phyloP scores from a whole-genome alignment of 1,140 invertebrate species.

The Psilanteris sp. region DNA sequence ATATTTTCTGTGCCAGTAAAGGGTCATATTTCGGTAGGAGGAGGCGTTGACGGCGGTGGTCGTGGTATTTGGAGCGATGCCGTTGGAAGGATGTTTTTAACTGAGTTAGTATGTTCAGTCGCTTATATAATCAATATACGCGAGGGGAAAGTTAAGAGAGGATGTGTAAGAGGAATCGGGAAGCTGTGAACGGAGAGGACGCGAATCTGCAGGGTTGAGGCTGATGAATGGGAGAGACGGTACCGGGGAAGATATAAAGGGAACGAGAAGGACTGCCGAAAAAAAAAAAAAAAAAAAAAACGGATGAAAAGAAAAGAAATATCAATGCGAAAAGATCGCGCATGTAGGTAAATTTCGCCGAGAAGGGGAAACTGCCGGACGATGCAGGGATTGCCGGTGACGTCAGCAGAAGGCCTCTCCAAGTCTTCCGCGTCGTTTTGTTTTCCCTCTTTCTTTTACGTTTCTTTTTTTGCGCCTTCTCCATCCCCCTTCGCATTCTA shows the following conservation, averaged over 20 bases:
- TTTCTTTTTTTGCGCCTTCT: constrained; percentile 1
- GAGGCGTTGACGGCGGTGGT: constrained; percentile 22
- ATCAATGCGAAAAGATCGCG: constrained; percentile 11
- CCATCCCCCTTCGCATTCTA: neutral
- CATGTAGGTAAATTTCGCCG: constrained; percentile 42
- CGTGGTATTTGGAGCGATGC: constrained; percentile 54
- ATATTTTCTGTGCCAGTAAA: constrained; percentile 27
- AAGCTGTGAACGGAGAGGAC: constrained; percentile 48
- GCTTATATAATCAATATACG: constrained; percentile 70
- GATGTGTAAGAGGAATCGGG: constrained; percentile 44
- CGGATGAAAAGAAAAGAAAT: constrained; percentile 22
- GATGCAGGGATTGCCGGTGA: constrained; percentile 47
- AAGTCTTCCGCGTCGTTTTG: constrained; percentile 24
- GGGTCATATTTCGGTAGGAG: constrained; percentile 9
- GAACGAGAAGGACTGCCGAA: neutral
- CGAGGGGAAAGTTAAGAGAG: constrained; percentile 57
- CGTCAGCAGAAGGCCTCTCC: constrained; percentile 62
- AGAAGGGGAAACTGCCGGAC: constrained; percentile 42
- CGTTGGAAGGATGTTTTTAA: constrained; percentile 66
- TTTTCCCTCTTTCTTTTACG: constrained; percentile 8
- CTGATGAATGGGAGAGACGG: constrained; percentile 22
- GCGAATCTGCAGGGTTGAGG: constrained; percentile 17
- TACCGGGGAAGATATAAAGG: neutral
- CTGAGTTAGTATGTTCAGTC: constrained; percentile 67
- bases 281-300: constrained; percentile 1